Conservation (phyloP, 2,113 vertebrate species). For the Brachypteracias leptosomus region DNA sequence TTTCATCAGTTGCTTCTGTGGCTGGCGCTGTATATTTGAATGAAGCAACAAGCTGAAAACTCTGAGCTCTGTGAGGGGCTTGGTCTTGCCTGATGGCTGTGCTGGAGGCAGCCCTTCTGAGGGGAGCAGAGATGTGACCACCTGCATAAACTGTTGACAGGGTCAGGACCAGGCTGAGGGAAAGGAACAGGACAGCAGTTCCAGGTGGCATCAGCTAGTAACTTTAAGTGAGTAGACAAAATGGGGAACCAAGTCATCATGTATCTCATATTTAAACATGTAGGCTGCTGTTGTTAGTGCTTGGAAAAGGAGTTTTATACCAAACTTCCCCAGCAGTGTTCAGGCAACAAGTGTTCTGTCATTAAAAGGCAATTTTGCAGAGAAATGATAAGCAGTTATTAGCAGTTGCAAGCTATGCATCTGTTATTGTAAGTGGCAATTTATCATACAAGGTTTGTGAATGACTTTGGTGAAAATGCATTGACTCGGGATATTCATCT, state of each 20-base stretch:
- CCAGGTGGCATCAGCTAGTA: not conserved
- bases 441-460: not conserved
- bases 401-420: not conserved
- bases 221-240: not conserved
- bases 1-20: not conserved
- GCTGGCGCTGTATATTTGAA: not conserved
- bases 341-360: not conserved
- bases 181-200: not conserved
- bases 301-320: not conserved
- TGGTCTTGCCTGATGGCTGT: rapidly evolving
- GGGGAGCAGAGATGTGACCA: not conserved
- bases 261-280: not conserved
- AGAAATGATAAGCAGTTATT: not conserved
- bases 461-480: not conserved
- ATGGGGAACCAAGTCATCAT: rapidly evolving
- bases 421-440: not conserved
- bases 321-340: not conserved
- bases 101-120: not conserved
- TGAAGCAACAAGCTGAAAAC: not conserved
- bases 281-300: not conserved
- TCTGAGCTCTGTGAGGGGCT: not conserved
- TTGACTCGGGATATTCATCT: not conserved
- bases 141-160: not conserved
- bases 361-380: not conserved
- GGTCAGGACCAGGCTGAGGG: not conserved